These are phyloP conservation scores for Porites lobata DNA, from an alignment of 92 coral and sea anemone genomes.

Conservation along the genomic window DNA sequence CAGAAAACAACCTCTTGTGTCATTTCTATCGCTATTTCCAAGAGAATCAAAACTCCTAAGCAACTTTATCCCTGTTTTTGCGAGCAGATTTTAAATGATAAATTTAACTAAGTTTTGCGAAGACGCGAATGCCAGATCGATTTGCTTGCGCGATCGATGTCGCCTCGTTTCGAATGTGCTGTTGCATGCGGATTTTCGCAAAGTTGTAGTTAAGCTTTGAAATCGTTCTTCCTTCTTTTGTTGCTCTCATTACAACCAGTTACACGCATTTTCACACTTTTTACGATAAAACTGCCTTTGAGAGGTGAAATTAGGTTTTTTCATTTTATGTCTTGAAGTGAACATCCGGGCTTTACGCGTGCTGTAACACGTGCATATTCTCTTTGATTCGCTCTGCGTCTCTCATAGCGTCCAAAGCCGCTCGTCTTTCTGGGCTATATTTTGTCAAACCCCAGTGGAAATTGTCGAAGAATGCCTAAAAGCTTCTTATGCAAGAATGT, in stretches of 20 bases:
- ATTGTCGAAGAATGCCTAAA: constrained; percentile 75
- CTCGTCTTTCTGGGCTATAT: constrained; percentile 42
- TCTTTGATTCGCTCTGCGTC: constrained; percentile 87
- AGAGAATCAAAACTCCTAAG: background rate
- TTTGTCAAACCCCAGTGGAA: constrained; percentile 5
- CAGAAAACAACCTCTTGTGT: background rate
- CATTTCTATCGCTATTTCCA: background rate
- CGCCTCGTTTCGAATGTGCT: constrained; percentile 57
- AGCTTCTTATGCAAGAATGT: constrained; percentile 70
- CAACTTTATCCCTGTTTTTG: background rate
- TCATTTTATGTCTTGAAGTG: constrained; percentile 67
- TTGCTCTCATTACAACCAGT: background rate
- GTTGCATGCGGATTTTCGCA: constrained; percentile 8
- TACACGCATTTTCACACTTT: constrained; percentile 11
- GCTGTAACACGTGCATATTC: constrained; percentile 96
- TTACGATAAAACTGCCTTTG: background rate
- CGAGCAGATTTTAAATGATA: constrained; percentile 27
- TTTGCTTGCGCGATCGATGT: constrained; percentile 58
- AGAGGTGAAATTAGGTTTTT: constrained; percentile 1
- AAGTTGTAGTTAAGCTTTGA: background rate
- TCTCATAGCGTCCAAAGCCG: constrained; percentile 81
- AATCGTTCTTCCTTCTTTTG: background rate
- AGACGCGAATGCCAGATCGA: background rate
- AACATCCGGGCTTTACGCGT: constrained; percentile 96
- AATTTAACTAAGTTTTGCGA: constrained; percentile 37